These are phyloP conservation scores for Drosophila gaucha DNA, from an alignment of 2,888 invertebrate species.

Conservation along the genomic window DNA sequence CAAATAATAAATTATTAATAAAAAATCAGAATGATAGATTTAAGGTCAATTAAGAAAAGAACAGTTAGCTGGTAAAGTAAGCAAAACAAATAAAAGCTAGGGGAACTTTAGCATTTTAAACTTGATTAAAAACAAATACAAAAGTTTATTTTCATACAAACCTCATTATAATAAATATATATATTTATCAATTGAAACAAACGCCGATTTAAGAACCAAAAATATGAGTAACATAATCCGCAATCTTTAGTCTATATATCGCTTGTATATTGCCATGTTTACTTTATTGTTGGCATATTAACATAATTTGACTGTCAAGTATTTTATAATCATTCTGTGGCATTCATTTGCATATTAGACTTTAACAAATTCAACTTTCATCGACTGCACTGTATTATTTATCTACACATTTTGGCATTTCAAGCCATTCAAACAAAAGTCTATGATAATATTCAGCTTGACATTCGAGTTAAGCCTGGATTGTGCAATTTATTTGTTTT, in stretches of 20 bases:
- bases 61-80: too few relatives aligned
- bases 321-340: background rate
- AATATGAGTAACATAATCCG: slow-evolving; percentile 1
- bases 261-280: background rate
- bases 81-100: too few relatives aligned
- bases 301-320: slow-evolving; percentile 17
- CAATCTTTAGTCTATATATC: background rate
- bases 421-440: slow-evolving; percentile 16
- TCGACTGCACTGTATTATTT: slow-evolving; percentile 5
- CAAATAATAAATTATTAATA: too few relatives aligned
- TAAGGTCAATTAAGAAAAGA: too few relatives aligned
- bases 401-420: slow-evolving; percentile 11
- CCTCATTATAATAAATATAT: background rate
- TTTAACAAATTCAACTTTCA: slow-evolving; percentile 17
- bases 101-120: slow-evolving; percentile 11
- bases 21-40: too few relatives aligned
- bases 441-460: slow-evolving; percentile 48
- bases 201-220: background rate
- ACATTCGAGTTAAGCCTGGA: slow-evolving; percentile 45
- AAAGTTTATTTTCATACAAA: background rate
- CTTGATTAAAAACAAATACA: background rate
- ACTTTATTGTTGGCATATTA: background rate
- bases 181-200: background rate
- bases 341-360: slow-evolving; percentile 25
- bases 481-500: slow-evolving; percentile 23